A percentile compares a stretch with the other conserved stretches of the same genome.
phyloP scores from a whole-genome alignment of 2,113 vertebrate genomes.

The Antechinus flavipes region DNA sequence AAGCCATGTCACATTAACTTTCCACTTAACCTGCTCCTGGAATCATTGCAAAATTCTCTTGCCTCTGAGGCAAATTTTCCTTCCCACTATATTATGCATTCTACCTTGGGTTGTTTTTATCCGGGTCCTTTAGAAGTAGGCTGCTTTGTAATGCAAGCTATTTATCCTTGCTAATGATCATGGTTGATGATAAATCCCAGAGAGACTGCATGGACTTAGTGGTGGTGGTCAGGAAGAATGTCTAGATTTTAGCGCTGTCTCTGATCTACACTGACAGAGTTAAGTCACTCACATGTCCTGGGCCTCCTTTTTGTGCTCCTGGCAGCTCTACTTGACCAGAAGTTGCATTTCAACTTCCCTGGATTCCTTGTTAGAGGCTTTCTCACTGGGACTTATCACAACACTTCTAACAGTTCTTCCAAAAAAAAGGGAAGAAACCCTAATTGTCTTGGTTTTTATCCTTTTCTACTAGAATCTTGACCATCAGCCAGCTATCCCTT shows the following conservation, averaged over 20 bases:
- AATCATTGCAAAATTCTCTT: not conserved
- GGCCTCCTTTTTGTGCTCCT: not conserved
- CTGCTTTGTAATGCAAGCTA: not conserved
- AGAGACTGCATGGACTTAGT: not conserved
- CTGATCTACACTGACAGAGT: not conserved
- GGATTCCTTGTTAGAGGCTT: not conserved
- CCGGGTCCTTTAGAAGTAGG: slow-evolving; percentile 35
- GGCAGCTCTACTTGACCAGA: not conserved
- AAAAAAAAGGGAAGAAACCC: not conserved
- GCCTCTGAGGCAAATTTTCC: not conserved
- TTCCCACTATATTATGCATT: not conserved
- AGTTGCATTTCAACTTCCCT: not conserved
- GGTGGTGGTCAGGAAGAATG: not conserved
- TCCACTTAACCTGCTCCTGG: not conserved
- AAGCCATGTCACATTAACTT: not conserved
- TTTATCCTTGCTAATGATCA: not conserved
- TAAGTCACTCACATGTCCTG: not conserved
- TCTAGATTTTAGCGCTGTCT: not conserved
- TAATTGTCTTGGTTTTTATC: not conserved
- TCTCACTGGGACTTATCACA: not conserved
- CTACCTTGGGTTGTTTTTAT: not conserved
- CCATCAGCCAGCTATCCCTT: not conserved
- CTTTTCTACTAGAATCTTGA: not conserved
- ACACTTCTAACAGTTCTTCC: not conserved
- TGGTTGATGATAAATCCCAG: not conserved